Evolutionary conservation across 1,140 invertebrate species (phyloP), one percentile per base, ranked within the genome.

Genomic region (Monochamus saltuarius): DNA sequence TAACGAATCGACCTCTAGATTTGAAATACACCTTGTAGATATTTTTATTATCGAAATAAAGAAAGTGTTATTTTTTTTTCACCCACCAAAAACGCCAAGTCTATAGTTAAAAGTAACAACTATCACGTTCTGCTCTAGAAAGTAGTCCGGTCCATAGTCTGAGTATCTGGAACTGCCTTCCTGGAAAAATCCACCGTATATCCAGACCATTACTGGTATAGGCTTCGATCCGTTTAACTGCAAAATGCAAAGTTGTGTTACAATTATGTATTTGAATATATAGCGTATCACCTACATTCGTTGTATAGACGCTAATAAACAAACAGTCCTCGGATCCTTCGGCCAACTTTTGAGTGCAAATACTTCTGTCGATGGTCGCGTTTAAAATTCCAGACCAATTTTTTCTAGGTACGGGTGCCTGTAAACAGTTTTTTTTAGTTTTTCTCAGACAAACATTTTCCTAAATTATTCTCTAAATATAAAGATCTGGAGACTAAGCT

Each of bases 41-140:
- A n/a, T n/a, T n/a, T n/a, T n/a, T n/a, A n/a, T n/a, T n/a, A n/a
- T n/a, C n/a, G n/a, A n/a, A n/a, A n/a, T n/a, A n/a, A n/a, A n/a
- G n/a, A n/a, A n/a, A n/a, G n/a, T n/a, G n/a, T n/a, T n/a, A n/a
- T n/a, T n/a, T n/a, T 29, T 29, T 29, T 29, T 29, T 29, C 6
- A 42, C 51, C 70, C 72, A 80, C 85, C 85, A 6, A 87, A 76
- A 19, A 80, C 74, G 52, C 84, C 85, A 1, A 89, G 71, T 52
- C 89, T 81, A 74, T 91, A 91, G 70, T 89, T 89, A 1, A 89
- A 75, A 1, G 84, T 84, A 0, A 91, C 85, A 0, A 89, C 55
- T 10, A 91, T 74, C 1, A 89, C 75, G 52, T 83, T 81, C 69
- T 88, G 77, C 14, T 79, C 71, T 17, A 85, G 72, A 4, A 90